Evolutionary conservation across 2,113 vertebrate genomes (phyloP).

Genomic region (Acanthochromis polyacanthus): DNA sequence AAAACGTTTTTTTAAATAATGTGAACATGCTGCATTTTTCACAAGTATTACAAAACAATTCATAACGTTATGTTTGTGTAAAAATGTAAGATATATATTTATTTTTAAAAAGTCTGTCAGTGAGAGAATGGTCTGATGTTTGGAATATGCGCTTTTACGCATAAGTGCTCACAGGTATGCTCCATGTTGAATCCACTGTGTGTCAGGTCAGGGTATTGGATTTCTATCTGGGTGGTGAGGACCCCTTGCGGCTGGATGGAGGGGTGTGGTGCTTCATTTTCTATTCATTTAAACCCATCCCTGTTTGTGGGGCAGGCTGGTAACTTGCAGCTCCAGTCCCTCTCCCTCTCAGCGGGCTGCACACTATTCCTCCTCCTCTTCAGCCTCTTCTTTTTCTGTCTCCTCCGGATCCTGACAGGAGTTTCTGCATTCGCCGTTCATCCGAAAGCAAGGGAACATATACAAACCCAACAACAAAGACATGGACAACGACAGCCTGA

Average conservation of each 20-base stretch:
- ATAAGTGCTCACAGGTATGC: background rate
- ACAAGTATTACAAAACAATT: background rate
- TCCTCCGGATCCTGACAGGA: slow-evolving; percentile 84
- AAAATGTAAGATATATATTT: too few relatives aligned
- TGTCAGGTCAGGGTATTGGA: background rate
- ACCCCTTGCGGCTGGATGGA: slow-evolving; percentile 89
- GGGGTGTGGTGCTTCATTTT: slow-evolving; percentile 89
- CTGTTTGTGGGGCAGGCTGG: slow-evolving; percentile 75
- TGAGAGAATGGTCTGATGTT: background rate
- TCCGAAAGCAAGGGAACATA: slow-evolving; percentile 97
- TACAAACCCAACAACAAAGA: slow-evolving; percentile 98
- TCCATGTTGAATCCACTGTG: background rate
- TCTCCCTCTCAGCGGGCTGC: slow-evolving; percentile 46
- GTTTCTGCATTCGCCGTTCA: slow-evolving; percentile 91
- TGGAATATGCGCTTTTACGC: slow-evolving; percentile 36
- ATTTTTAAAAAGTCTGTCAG: too few relatives aligned
- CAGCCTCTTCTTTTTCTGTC: slow-evolving; percentile 52
- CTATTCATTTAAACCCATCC: slow-evolving; percentile 84
- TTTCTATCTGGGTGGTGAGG: slow-evolving; percentile 72
- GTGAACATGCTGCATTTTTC: background rate
- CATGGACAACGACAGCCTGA: slow-evolving; percentile 93
- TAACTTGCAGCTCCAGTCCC: slow-evolving; percentile 68
- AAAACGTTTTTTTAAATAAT: background rate
- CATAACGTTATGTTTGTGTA: too few relatives aligned
- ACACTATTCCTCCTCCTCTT: slow-evolving; percentile 51